phyloP scores from a whole-genome alignment of 2,113 vertebrate genomes.

The Proterorhinus semilunaris region DNA sequence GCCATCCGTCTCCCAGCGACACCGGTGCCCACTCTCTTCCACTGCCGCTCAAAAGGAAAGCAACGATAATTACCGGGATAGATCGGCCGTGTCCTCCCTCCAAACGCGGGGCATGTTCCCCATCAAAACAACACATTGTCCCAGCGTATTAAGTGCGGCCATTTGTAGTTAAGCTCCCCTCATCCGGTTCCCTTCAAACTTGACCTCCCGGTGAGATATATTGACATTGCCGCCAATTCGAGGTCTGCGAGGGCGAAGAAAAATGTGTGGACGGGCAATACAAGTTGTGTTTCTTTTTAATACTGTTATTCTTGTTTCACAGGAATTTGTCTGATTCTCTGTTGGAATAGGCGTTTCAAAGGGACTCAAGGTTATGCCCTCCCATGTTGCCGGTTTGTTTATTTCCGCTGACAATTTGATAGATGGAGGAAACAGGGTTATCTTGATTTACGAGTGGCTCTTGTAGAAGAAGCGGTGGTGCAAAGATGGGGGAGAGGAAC shows the following conservation, averaged over 20 bases:
- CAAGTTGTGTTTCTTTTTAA: constrained; percentile 19
- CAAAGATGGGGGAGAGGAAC: constrained; percentile 7
- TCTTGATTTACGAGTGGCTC: constrained; percentile 29
- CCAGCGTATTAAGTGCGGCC: constrained; percentile 77
- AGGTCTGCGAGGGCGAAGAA: constrained; percentile 47
- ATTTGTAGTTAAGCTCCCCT: constrained; percentile 74
- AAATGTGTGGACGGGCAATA: constrained; percentile 51
- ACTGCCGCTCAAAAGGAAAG: constrained; percentile 65
- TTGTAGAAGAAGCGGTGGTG: constrained; percentile 1
- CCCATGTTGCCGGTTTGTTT: constrained; percentile 30
- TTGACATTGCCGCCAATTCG: constrained; percentile 67
- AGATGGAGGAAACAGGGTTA: constrained; percentile 34
- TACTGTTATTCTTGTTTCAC: constrained; percentile 55
- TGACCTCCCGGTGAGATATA: constrained; percentile 68
- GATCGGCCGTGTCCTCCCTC: constrained; percentile 69
- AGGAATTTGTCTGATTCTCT: constrained; percentile 59
- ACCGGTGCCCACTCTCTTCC: constrained; percentile 52
- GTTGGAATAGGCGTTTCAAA: constrained; percentile 39
- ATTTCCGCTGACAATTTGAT: constrained; percentile 42
- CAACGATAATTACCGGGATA: constrained; percentile 74
- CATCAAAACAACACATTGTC: constrained; percentile 79
- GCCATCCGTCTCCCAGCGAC: constrained; percentile 61
- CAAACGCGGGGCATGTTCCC: constrained; percentile 56
- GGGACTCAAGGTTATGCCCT: constrained; percentile 50
- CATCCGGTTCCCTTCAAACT: constrained; percentile 69